Percentiles rank a stretch among this genome's conserved stretches.
Evolutionary conservation across 1,140 invertebrate genomes (phyloP).

Genomic region (Drosophila varians): DNA sequence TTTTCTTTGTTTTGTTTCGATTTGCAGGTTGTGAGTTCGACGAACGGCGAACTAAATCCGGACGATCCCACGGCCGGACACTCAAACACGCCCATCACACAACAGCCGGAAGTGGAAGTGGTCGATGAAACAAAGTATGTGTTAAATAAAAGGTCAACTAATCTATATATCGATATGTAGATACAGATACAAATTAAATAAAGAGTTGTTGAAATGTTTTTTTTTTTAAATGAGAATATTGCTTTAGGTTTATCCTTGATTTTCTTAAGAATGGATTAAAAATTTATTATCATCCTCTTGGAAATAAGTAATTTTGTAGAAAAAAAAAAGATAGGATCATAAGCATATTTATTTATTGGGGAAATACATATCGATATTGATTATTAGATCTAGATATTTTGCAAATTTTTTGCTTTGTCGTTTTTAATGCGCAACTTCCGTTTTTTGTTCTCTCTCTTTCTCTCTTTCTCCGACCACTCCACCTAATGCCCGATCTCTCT

Average conservation of each 20-base stretch:
- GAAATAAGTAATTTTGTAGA: too few relatives aligned
- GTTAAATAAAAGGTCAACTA: constrained; percentile 26
- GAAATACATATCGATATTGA: constrained; percentile 63
- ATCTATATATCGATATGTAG: constrained; percentile 37
- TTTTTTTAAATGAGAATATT: too few relatives aligned
- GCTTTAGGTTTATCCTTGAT: too few relatives aligned
- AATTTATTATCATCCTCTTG: too few relatives aligned
- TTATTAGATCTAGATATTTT: constrained; percentile 50
- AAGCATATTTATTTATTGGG: neutral
- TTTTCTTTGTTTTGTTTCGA: constrained; percentile 10
- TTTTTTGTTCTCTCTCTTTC: constrained; percentile 48
- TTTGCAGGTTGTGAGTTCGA: constrained; percentile 96
- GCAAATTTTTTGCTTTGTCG: constrained; percentile 79
- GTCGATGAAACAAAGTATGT: constrained; percentile 96
- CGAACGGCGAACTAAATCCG: constrained; percentile 96
- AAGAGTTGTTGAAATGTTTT: too few relatives aligned
- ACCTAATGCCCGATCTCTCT: constrained; percentile 1
- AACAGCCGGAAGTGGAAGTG: constrained; percentile 95
- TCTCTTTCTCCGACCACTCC: constrained; percentile 40
- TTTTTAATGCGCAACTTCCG: constrained; percentile 71
- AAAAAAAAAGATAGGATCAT: too few relatives aligned
- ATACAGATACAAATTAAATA: neutral
- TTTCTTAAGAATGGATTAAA: too few relatives aligned
- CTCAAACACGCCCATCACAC: constrained; percentile 97
- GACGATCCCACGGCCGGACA: constrained; percentile 98